Evolutionary conservation across 2,797 vertebrate genomes (phyloP).

Genomic region (Sternarchorhynchus goeldii): DNA sequence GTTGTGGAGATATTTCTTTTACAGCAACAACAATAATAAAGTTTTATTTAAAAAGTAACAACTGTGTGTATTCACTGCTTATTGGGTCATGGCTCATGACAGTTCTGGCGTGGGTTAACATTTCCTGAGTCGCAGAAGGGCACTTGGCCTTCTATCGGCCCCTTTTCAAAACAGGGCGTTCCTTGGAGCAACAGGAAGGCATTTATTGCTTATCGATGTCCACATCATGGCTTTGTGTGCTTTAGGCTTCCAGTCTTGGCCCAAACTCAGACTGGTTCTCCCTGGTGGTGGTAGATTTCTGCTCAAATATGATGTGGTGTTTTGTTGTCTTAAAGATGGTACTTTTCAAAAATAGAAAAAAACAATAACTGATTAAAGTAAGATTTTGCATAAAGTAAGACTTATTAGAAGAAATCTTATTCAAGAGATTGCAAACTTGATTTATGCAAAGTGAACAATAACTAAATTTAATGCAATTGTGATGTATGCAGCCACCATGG

Average conservation of each 20-base stretch:
- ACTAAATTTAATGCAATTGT: background rate
- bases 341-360: background rate
- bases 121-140: no score
- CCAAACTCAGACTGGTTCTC: background rate
- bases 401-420: background rate
- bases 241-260: background rate
- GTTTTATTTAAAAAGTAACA: conserved; percentile 54
- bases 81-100: background rate
- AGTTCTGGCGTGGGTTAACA: background rate
- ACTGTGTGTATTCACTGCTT: background rate
- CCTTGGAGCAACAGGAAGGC: conserved; percentile 28
- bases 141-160: no score
- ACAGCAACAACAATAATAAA: conserved; percentile 53
- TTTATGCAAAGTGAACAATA: background rate
- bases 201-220: conserved; percentile 28
- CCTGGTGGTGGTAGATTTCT: background rate
- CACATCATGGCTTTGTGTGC: conserved; percentile 31
- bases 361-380: background rate
- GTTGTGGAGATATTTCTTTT: conserved; percentile 76
- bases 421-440: background rate
- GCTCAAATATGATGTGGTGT: background rate
- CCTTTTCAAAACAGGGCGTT: conserved; percentile 40
- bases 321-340: background rate
- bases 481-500: background rate
- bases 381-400: background rate